A percentile compares a stretch with the other conserved stretches of the same genome.
These are phyloP conservation scores for Sminthopsis crassicaudata DNA, from an alignment of 2,113 vertebrate genomes.

Conservation along the genomic window DNA sequence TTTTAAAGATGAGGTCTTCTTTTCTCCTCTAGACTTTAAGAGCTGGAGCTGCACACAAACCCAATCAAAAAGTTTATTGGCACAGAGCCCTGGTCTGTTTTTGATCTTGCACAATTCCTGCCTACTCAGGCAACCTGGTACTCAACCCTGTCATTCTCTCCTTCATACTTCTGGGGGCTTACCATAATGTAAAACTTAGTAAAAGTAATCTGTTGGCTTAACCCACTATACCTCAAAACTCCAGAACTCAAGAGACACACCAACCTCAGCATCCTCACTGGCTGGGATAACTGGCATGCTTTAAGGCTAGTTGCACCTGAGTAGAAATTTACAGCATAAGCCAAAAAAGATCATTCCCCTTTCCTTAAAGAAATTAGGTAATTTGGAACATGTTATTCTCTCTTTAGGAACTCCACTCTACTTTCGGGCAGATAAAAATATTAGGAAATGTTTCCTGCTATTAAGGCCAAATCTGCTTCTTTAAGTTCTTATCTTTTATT, in stretches of 20 bases:
- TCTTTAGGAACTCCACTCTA: neutral
- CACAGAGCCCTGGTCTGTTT: neutral
- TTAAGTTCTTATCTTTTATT: neutral
- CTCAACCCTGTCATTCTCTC: neutral
- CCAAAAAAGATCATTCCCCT: neutral
- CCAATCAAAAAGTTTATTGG: neutral
- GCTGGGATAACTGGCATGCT: neutral
- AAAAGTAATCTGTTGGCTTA: neutral
- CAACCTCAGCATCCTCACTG: neutral
- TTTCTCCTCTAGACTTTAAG: neutral
- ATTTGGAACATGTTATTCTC: neutral
- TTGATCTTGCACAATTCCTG: neutral
- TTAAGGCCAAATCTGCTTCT: neutral
- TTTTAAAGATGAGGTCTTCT: neutral
- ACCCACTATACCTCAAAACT: neutral
- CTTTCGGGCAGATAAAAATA: neutral
- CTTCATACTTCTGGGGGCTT: neutral
- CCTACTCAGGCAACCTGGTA: neutral
- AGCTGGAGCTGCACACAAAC: neutral
- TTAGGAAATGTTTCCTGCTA: neutral
- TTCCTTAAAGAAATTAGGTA: neutral
- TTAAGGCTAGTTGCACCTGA: neutral
- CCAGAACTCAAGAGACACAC: neutral
- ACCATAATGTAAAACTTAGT: neutral
- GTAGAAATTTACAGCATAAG: neutral